These are phyloP conservation scores for Bibio marci DNA, from an alignment of 2,888 invertebrate genomes.

Conservation along the genomic window DNA sequence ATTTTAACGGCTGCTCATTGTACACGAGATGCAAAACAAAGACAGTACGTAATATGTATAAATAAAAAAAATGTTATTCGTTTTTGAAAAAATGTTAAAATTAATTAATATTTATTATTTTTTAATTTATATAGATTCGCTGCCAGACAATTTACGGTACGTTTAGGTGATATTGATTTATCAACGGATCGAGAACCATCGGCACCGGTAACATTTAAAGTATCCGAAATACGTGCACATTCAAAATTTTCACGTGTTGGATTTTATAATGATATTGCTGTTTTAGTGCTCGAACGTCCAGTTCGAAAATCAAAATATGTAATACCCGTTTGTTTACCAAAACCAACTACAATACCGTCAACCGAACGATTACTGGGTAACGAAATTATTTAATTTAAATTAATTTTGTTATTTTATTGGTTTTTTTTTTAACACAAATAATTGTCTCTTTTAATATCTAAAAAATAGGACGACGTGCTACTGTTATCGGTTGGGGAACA, in stretches of 20 bases:
- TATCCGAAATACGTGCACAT: conserved; percentile 64
- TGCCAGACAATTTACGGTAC: conserved; percentile 73
- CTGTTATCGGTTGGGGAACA: conserved; percentile 88
- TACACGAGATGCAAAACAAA: conserved; percentile 73
- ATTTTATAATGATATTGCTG: conserved; percentile 88
- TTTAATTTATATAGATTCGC: conserved; percentile 45
- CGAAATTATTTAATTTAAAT: too few species aligned
- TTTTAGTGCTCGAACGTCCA: conserved; percentile 34
- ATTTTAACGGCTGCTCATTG: conserved; percentile 83
- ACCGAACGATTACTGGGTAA: conserved; percentile 23
- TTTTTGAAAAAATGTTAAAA: background rate
- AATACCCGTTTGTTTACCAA: conserved; percentile 73
- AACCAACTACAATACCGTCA: conserved; percentile 31
- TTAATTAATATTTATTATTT: background rate
- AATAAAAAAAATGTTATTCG: background rate
- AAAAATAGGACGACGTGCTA: conserved; percentile 58
- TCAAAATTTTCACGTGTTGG: conserved; percentile 74
- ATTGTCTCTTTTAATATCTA: too few species aligned
- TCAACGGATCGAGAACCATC: conserved; percentile 73
- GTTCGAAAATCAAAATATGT: conserved; percentile 71
- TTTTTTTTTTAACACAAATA: too few species aligned
- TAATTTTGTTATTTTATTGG: too few species aligned
- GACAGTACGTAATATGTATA: conserved; percentile 46
- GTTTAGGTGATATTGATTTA: conserved; percentile 76
- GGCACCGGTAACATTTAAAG: conserved; percentile 60